Percentiles rank a stretch among this genome's conserved stretches.
Evolutionary conservation across 2,113 vertebrate genomes (phyloP).

Genomic region (Phalacrocorax brasilianus): DNA sequence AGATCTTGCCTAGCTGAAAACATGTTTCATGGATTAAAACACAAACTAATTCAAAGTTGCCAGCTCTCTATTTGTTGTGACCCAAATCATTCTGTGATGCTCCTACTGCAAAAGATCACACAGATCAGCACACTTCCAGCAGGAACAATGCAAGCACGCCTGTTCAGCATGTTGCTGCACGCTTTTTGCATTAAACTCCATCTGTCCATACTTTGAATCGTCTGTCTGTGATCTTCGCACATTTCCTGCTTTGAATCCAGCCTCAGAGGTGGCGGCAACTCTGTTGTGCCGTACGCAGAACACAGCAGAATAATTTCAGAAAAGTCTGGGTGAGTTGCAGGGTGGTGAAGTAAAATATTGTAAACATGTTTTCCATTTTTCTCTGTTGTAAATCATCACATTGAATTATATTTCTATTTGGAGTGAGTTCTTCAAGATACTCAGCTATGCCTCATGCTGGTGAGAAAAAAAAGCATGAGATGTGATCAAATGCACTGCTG

Average conservation of each 20-base stretch:
- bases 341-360: neutral
- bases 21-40: neutral
- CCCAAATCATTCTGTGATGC: neutral
- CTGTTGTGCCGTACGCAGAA: accelerated
- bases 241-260: neutral
- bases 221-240: neutral
- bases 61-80: neutral
- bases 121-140: neutral
- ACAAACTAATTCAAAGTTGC: neutral
- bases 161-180: neutral
- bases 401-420: neutral
- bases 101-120: neutral
- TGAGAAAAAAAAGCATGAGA: neutral
- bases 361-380: neutral
- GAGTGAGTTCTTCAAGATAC: neutral
- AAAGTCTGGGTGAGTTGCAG: neutral
- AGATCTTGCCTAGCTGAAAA: neutral
- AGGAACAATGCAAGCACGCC: neutral
- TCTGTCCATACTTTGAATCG: accelerated
- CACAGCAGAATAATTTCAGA: neutral
- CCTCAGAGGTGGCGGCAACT: neutral
- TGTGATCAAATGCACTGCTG: neutral
- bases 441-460: neutral
- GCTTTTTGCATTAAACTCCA: neutral
- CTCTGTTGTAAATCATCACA: neutral